Conservation (phyloP, 2,888 invertebrate genomes). For the Drosophila demipolita region DNA sequence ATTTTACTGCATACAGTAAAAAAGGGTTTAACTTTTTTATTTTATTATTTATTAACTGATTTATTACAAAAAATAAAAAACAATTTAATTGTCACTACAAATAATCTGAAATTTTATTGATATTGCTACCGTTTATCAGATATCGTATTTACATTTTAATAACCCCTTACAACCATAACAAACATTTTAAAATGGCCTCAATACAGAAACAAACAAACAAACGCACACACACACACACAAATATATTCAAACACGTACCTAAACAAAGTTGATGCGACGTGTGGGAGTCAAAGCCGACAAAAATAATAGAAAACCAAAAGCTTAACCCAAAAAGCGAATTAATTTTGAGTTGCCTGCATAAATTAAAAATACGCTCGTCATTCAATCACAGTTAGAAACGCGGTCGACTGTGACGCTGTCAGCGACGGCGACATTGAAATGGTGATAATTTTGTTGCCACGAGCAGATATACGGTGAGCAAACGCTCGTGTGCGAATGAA, state of each 20-base stretch:
- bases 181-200: conserved; percentile 51
- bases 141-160: conserved; percentile 54
- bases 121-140: conserved; percentile 51
- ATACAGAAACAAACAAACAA: conserved; percentile 1
- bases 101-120: conserved; percentile 60
- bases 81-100: conserved; percentile 51
- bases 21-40: background rate
- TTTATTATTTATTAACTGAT: conserved; percentile 6
- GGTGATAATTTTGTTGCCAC: conserved; percentile 69
- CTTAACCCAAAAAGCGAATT: conserved; percentile 52
- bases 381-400: conserved; percentile 53
- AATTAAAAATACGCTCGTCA: conserved; percentile 70
- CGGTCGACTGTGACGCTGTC: conserved; percentile 4
- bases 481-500: background rate
- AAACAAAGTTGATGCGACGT: conserved; percentile 27
- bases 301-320: conserved; percentile 32
- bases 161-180: conserved; percentile 32
- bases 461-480: conserved; percentile 44
- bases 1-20: background rate
- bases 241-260: conserved; percentile 4
- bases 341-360: conserved; percentile 69
- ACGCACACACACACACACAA: background rate
- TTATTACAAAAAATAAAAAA: conserved; percentile 8
- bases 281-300: conserved; percentile 41
- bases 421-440: conserved; percentile 39